phyloP scores from a whole-genome alignment of 1,140 invertebrate genomes.

The Aphelenchoides besseyi region DNA sequence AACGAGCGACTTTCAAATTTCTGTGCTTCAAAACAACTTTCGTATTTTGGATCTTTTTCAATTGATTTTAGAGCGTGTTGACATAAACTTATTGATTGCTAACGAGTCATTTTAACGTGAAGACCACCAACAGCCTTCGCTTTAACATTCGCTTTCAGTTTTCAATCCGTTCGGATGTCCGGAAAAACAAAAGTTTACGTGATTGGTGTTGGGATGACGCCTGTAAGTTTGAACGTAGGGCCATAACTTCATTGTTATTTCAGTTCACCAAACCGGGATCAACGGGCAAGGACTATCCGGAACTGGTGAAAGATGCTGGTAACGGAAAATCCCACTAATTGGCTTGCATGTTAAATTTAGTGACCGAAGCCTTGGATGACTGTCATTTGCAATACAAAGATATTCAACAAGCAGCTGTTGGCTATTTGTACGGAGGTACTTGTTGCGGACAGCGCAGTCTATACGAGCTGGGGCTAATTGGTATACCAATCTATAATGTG shows the following conservation, averaged over 20 bases:
- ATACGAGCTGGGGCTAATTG: slow-evolving; percentile 89
- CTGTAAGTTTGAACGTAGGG: neutral
- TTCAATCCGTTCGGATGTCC: slow-evolving; percentile 4
- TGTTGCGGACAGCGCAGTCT: slow-evolving; percentile 87
- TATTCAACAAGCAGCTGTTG: slow-evolving; percentile 82
- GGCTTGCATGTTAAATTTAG: slow-evolving; percentile 61
- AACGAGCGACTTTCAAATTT: slow-evolving; percentile 3
- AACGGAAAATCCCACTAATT: slow-evolving; percentile 20
- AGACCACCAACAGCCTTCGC: too few species aligned
- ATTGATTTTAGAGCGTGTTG: neutral
- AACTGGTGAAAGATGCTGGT: slow-evolving; percentile 83
- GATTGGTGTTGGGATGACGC: slow-evolving; percentile 91
- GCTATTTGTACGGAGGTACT: slow-evolving; percentile 93
- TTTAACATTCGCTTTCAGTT: too few species aligned
- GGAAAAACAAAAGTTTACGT: slow-evolving; percentile 74
- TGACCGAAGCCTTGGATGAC: slow-evolving; percentile 84
- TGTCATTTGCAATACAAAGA: slow-evolving; percentile 76
- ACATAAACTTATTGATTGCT: too few species aligned
- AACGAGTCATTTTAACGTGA: too few species aligned
- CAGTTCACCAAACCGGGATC: slow-evolving; percentile 83
- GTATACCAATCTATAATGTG: slow-evolving; percentile 91
- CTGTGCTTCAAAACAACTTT: neutral
- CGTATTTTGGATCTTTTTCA: neutral
- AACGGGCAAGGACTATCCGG: slow-evolving; percentile 82
- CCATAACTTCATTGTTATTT: slow-evolving; percentile 52